Conservation (phyloP, 2,113 vertebrate species). For the Prunella himalayana region DNA sequence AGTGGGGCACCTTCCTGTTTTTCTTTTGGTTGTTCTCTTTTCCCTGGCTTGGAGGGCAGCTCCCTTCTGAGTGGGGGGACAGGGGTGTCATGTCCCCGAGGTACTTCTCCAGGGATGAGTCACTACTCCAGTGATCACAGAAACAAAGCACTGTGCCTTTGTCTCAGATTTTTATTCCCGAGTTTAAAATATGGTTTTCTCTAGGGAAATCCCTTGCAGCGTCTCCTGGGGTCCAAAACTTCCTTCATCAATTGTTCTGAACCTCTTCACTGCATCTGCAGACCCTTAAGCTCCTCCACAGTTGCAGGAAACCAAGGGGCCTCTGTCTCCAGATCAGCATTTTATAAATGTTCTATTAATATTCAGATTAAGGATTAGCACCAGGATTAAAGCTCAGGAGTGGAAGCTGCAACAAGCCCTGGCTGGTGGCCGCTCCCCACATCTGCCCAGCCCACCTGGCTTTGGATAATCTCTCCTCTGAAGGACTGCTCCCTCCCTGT, state of each 20-base stretch:
- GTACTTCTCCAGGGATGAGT: not conserved
- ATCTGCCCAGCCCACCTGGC: not conserved
- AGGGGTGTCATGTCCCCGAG: accelerated
- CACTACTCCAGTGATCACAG: not conserved
- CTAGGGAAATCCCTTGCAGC: not conserved
- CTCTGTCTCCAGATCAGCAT: not conserved
- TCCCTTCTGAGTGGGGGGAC: accelerated
- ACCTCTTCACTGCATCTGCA: not conserved
- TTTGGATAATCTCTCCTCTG: not conserved
- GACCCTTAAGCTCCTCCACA: not conserved
- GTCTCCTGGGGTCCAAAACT: not conserved
- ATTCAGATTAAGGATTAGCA: not conserved
- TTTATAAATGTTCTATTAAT: not conserved
- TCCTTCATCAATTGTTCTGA: not conserved
- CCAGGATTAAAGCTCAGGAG: not conserved
- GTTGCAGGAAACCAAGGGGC: not conserved
- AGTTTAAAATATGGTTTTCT: not conserved
- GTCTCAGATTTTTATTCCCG: not conserved
- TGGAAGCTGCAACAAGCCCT: not conserved
- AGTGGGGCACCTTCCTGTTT: accelerated
- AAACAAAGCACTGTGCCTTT: not conserved
- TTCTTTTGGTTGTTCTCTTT: not conserved
- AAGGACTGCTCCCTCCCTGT: accelerated
- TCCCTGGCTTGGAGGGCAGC: not conserved
- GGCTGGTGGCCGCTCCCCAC: not conserved